Evolutionary conservation across 1,140 invertebrate genomes (phyloP), one percentile per base, ranked within the genome.

Genomic region (Teleogryllus occipitalis): DNA sequence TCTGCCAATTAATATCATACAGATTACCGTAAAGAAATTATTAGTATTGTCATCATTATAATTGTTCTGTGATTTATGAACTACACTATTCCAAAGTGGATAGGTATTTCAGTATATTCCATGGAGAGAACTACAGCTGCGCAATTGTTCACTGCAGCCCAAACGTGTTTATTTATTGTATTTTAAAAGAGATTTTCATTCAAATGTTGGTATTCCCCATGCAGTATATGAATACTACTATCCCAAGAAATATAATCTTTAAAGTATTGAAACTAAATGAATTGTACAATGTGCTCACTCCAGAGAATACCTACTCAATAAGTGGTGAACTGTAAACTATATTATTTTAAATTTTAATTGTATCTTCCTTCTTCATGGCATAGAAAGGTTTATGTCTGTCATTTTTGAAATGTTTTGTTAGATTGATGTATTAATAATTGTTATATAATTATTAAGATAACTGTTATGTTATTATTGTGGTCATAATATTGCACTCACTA

Each of bases 351-450:
- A 65, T 65, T 14, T 65, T 65, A 10, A 65, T 65, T 65, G 54
- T 65, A 65, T 18, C 54, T 65, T 65, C 54, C 54, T 65, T 65
- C 18, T 65, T 65, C 10, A 65, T 65, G 10, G 18, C 54, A 14
- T 10, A 65, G 54, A 65, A 65, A 10, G 54, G 18, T 65, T 65
- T 65, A 65, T 65, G 18, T 14, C 54, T 39, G 27, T 65, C 54
- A 18, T 65, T 65, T 65, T 65, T 65, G 10, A 65, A 65, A 65
- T 65, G 54, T 65, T 65, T 65, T 65, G 54, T 65, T 65, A 65
- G 54, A 65, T 65, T 65, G 54, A 65, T 65, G 54, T 65, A 65
- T 65, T 65, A 65, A 65, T 65, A 65, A 65, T 65, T 65, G 54
- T 65, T 65, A 65, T 65, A 65, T 65, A 65, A 65, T 65, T 65